phyloP scores from a whole-genome alignment of 2,113 vertebrate genomes.

The Arenaria interpres region DNA sequence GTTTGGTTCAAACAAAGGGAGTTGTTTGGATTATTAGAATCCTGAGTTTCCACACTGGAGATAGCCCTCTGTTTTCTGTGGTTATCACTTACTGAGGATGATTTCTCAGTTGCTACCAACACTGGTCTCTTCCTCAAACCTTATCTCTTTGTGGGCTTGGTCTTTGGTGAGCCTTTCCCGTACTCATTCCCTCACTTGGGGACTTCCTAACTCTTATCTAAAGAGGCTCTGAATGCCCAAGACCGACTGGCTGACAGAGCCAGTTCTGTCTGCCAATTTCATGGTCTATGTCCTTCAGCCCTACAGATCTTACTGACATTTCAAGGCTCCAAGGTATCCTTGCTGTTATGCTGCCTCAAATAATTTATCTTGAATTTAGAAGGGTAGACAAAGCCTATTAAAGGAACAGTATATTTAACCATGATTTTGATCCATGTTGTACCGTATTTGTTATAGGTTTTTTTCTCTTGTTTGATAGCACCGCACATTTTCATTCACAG shows the following conservation, averaged over 20 bases:
- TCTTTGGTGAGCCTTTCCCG: not conserved
- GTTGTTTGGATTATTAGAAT: not conserved
- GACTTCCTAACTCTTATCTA: not conserved
- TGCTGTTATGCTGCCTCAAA: not conserved
- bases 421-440: not conserved
- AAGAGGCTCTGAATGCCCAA: not conserved
- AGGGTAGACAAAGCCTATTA: not conserved
- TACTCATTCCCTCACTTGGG: not conserved
- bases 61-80: not conserved
- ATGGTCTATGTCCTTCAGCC: not conserved
- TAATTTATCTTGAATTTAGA: not conserved
- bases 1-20: not conserved
- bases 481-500: not conserved
- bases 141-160: conserved; percentile 5
- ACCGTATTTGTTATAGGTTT: not conserved
- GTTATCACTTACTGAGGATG: not conserved
- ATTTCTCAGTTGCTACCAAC: conserved; percentile 21
- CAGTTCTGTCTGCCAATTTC: not conserved
- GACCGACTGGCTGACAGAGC: not conserved
- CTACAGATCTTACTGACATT: not conserved
- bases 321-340: not conserved
- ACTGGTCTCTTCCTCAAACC: conserved; percentile 23
- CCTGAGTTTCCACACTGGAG: not conserved
- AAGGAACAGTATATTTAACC: not conserved
- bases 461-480: not conserved